phyloP scores from a whole-genome alignment of 2,113 vertebrate species.

The Puma concolor region DNA sequence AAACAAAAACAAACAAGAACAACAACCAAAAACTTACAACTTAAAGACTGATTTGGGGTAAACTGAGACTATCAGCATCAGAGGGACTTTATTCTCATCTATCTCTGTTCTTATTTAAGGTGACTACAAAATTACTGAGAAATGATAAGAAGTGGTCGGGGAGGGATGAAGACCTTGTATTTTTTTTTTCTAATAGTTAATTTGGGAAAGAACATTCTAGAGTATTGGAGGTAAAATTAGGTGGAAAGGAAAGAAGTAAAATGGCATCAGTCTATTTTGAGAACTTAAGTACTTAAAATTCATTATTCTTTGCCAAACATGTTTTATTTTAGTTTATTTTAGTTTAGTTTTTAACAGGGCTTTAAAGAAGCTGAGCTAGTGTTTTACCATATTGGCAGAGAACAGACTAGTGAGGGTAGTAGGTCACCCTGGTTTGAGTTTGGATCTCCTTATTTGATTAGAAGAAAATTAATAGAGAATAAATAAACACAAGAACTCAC shows the following conservation, averaged over 20 bases:
- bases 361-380: neutral
- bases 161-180: neutral
- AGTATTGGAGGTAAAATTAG: neutral
- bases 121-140: neutral
- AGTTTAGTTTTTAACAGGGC: neutral
- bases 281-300: slow-evolving; percentile 20
- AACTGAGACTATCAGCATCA: neutral
- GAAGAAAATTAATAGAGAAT: slow-evolving; percentile 9
- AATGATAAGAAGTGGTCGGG: neutral
- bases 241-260: neutral
- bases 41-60: neutral
- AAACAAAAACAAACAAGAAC: neutral
- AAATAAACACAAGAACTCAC: neutral
- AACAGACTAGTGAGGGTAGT: neutral
- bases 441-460: slow-evolving; percentile 29
- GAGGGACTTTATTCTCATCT: neutral
- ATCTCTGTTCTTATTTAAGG: slow-evolving; percentile 18
- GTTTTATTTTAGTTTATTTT: neutral
- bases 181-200: slow-evolving; percentile 5
- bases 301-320: neutral
- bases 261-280: neutral
- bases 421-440: neutral
- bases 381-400: neutral
- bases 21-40: too few species aligned
- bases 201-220: neutral